A percentile compares a stretch with the other conserved stretches of the same genome.
Evolutionary conservation across 2,113 vertebrate species (phyloP).

Genomic region (Oreochromis niloticus): DNA sequence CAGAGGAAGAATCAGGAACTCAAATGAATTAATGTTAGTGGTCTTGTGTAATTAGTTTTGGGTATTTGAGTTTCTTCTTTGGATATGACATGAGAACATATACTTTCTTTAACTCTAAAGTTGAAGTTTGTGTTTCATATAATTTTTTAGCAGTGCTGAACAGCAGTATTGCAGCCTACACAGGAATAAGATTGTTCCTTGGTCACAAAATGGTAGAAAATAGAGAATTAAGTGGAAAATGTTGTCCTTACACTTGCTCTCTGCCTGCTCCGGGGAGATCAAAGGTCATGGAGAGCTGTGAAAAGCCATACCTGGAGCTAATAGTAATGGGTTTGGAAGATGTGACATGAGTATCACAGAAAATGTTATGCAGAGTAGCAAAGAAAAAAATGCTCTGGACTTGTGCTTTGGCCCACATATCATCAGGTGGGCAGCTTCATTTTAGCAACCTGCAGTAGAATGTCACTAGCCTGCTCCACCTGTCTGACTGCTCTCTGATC

Average conservation of each 20-base stretch:
- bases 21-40: neutral
- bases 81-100: neutral
- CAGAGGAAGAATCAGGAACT: neutral
- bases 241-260: neutral
- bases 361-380: neutral
- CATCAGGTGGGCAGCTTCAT: neutral
- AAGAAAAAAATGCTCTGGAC: neutral
- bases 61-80: neutral
- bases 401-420: neutral
- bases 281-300: neutral
- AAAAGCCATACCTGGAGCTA: neutral
- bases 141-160: neutral
- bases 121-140: neutral
- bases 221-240: neutral
- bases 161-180: neutral
- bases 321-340: neutral
- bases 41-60: neutral
- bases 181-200: neutral
- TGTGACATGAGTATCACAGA: neutral
- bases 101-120: neutral
- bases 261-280: neutral
- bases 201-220: neutral
- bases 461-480: neutral
- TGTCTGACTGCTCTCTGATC: constrained; percentile 11
- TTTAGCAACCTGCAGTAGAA: neutral